Conservation (phyloP, 2,797 vertebrate species). For the Platalea minor region DNA sequence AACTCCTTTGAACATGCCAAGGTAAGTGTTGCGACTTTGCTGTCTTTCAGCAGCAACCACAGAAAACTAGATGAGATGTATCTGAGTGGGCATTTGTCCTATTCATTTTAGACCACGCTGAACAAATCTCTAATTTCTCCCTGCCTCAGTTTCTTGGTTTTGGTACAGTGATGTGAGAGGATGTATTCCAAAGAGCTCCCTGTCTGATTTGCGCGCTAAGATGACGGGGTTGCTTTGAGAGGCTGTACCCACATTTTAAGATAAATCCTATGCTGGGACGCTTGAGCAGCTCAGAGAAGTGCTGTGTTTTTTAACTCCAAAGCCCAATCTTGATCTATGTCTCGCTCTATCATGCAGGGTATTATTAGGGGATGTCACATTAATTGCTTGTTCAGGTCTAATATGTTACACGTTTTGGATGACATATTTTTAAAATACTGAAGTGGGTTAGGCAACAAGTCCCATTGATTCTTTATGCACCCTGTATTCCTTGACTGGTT, state of each 20-base stretch:
- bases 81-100: background rate
- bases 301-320: background rate
- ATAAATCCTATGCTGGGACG: background rate
- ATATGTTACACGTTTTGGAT: background rate
- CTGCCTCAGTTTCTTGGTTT: background rate
- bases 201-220: background rate
- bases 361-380: background rate
- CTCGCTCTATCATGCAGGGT: background rate
- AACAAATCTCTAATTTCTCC: background rate
- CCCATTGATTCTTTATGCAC: background rate
- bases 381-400: background rate
- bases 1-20: background rate
- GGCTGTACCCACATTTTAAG: background rate
- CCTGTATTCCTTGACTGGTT: background rate
- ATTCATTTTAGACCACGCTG: background rate
- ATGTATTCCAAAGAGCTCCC: background rate
- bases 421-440: background rate
- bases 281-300: background rate
- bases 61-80: background rate
- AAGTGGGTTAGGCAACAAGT: background rate
- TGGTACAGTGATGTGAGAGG: background rate
- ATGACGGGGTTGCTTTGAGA: background rate
- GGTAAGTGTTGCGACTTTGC: background rate
- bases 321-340: rapidly evolving
- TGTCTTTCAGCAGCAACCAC: background rate